Evolutionary conservation across 2,797 vertebrate species (phyloP).

Genomic region (Podarcis siculus): DNA sequence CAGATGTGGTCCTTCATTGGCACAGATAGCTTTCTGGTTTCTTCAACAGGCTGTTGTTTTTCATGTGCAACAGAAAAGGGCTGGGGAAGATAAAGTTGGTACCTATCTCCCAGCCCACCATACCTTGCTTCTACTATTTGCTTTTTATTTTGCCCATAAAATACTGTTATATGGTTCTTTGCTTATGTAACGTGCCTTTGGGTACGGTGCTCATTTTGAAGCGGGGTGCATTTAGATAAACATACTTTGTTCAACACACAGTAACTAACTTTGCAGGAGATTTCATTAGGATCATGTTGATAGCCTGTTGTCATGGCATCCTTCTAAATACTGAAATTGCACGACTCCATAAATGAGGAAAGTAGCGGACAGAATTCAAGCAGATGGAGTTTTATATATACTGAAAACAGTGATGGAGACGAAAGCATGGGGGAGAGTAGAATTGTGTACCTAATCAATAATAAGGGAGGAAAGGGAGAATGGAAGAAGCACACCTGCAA

Average conservation of each 20-base stretch:
- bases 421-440: conserved; percentile 3
- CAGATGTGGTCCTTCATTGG: too few relatives aligned
- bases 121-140: too few relatives aligned
- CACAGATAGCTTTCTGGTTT: too few relatives aligned
- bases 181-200: neutral
- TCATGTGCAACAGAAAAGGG: too few relatives aligned
- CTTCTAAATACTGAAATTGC: conserved; percentile 63
- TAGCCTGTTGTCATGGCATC: conserved; percentile 44
- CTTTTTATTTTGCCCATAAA: neutral
- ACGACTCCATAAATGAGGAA: conserved; percentile 49
- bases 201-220: neutral
- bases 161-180: neutral
- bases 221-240: neutral
- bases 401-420: conserved; percentile 47
- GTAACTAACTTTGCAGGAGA: conserved; percentile 30
- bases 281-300: conserved; percentile 45
- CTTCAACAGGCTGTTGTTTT: too few relatives aligned
- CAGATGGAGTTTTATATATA: conserved; percentile 54
- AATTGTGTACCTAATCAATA: conserved; percentile 27
- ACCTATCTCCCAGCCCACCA: too few relatives aligned
- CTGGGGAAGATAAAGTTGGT: too few relatives aligned
- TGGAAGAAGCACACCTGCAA: neutral
- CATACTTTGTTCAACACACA: neutral
- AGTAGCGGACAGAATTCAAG: conserved; percentile 60
- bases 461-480: neutral